Base-by-base conservation (phyloP, 1,140 invertebrate genomes). In the Drosophila kanapiae region DNA sequence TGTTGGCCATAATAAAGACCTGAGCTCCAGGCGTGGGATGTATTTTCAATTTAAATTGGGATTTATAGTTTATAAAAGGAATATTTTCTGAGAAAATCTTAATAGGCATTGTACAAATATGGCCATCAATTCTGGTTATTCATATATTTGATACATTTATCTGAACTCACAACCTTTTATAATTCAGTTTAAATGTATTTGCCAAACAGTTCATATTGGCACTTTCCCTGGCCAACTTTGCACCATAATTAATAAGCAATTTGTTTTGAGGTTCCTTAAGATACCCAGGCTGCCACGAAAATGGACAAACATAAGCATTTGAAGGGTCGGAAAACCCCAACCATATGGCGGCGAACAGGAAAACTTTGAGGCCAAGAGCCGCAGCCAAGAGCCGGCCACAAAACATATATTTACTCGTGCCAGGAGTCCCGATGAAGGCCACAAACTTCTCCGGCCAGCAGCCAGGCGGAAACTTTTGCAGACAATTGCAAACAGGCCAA, bases 381-480 rank as follows among this genome's bases (percentile, higher is more conserved):
- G n/a, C n/a, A 58, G 56, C 69, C 57, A 63, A 31, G 40, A 59
- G 40, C 69, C 14, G 62, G 64, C 75, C 75, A 54, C 65, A 59
- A 54, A 57, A 69, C 76, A 78, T 62, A 75, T 31, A 69, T 51
- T 56, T 51, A 54, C 53, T 54, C 3, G 53, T 54, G 18, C 33
- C 18, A 60, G 49, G 29, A 61, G 43, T 11, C 14, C 14, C 54
- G 31, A 18, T 23, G 48, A 59, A 54, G 63, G 75, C 75, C 62
- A 49, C 37, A 68, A 77, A 77, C 75, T 77, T 75, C 68, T 74
- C 57, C 57, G 69, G 71, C 23, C 47, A 61, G 48, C 53, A 72
- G 47, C 69, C 64, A 69, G 31, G 65, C 35, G 9, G 48, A 62
- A 75, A 75, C 69, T 62, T 74, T 54, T 6, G 49, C 71, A 77